phyloP scores from a whole-genome alignment of 35 echinoderm and acorn worm species.

The Apostichopus parvimensis region DNA sequence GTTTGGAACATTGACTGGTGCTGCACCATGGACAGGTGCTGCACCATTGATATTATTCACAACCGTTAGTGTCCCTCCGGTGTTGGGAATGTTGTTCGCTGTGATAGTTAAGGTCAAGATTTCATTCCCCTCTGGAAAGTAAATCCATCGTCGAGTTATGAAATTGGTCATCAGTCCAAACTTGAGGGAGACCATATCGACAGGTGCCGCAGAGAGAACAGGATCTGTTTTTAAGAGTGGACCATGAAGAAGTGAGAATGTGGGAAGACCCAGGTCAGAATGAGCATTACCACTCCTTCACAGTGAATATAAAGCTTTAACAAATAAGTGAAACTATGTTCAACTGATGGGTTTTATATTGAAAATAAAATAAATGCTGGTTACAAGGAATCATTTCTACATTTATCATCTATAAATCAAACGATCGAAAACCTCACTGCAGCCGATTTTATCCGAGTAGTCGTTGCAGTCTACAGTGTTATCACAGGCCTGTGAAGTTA shows the following conservation, averaged over 20 bases:
- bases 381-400: too few species aligned
- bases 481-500: constrained; percentile 20
- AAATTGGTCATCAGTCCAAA: constrained; percentile 37
- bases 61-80: background rate
- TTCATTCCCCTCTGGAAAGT: background rate
- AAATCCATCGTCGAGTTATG: constrained; percentile 28
- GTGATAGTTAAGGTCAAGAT: background rate
- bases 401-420: too few species aligned
- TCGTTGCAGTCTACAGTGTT: constrained; percentile 35
- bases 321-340: too few species aligned
- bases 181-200: background rate
- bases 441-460: constrained; percentile 45
- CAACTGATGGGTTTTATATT: too few species aligned
- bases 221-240: background rate
- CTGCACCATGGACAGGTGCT: too few species aligned
- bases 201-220: background rate
- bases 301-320: too few species aligned
- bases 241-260: too few species aligned
- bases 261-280: too few species aligned
- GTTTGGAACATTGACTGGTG: background rate
- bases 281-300: too few species aligned
- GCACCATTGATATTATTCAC: too few species aligned
- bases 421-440: constrained; percentile 21
- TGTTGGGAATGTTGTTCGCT: background rate
- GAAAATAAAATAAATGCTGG: too few species aligned